Percentiles rank a stretch among this genome's conserved stretches.
These are phyloP conservation scores for Cephus rjabovi DNA, from an alignment of 2,888 invertebrate genomes.

Conservation along the genomic window DNA sequence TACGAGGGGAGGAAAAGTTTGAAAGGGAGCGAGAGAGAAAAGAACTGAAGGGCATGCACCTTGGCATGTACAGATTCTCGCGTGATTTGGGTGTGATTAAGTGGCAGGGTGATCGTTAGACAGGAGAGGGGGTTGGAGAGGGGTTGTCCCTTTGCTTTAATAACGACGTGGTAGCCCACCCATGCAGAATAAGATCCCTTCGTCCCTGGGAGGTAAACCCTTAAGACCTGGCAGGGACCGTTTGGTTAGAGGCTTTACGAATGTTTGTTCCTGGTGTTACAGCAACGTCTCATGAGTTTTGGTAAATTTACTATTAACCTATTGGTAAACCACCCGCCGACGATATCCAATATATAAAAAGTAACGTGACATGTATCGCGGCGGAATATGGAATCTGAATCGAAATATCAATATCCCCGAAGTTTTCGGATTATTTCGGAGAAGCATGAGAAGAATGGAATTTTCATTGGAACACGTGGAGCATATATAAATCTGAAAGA, in stretches of 20 bases:
- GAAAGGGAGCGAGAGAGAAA: neutral
- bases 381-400: neutral
- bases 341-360: neutral
- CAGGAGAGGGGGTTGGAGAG: too few species aligned
- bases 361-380: neutral
- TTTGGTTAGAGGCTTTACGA: neutral
- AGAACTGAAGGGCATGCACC: neutral
- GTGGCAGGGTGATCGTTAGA: conserved; percentile 5
- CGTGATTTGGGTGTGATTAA: conserved; percentile 15
- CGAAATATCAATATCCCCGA: neutral
- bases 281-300: neutral
- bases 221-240: neutral
- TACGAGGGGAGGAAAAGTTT: neutral
- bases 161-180: conserved; percentile 20
- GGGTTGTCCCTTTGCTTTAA: conserved; percentile 10
- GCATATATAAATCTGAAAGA: neutral
- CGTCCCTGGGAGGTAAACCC: conserved; percentile 1
- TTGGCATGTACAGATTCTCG: neutral
- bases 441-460: neutral
- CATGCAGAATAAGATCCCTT: conserved; percentile 10
- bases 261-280: neutral
- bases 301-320: neutral
- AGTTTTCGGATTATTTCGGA: neutral
- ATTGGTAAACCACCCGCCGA: neutral
- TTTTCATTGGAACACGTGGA: neutral